Conservation (phyloP, 2,113 vertebrate genomes). For the Perca schrenkii region DNA sequence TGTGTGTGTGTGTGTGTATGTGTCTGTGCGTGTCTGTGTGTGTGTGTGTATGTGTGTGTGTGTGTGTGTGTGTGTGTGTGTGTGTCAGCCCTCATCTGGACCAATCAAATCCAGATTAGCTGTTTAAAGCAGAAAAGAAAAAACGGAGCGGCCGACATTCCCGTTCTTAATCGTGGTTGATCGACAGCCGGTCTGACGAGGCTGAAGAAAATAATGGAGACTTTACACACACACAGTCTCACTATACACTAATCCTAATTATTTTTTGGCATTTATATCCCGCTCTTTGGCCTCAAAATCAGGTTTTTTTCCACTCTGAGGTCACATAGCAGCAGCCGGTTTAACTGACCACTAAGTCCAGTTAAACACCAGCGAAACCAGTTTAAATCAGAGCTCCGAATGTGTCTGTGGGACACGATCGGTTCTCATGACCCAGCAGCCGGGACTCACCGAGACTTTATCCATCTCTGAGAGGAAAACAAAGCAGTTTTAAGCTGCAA, state of each 20-base stretch:
- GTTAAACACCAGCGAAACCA: not conserved
- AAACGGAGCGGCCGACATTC: constrained; percentile 38
- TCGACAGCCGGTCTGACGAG: constrained; percentile 39
- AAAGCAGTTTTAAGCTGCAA: not conserved
- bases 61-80: constrained; percentile 27
- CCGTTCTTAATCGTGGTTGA: constrained; percentile 41
- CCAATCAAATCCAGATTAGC: constrained; percentile 61
- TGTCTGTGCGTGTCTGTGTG: not conserved
- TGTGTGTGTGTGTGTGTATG: not conserved
- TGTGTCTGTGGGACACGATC: not conserved
- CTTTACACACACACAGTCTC: constrained; percentile 17
- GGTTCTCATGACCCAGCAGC: not conserved
- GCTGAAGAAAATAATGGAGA: constrained; percentile 59
- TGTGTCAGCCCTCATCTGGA: constrained; percentile 33
- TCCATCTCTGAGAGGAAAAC: not conserved
- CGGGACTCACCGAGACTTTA: not conserved
- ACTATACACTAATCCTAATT: constrained; percentile 46
- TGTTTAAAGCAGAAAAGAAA: constrained; percentile 37
- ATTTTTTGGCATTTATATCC: constrained; percentile 39
- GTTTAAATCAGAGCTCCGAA: not conserved
- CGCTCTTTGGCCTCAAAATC: constrained; percentile 44
- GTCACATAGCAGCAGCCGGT: constrained; percentile 39
- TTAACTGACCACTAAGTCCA: not conserved
- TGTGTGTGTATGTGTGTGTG: constrained; percentile 17
- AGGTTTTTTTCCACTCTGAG: constrained; percentile 18